phyloP scores from a whole-genome alignment of 2,797 vertebrate genomes.

The Vireo griseus region DNA sequence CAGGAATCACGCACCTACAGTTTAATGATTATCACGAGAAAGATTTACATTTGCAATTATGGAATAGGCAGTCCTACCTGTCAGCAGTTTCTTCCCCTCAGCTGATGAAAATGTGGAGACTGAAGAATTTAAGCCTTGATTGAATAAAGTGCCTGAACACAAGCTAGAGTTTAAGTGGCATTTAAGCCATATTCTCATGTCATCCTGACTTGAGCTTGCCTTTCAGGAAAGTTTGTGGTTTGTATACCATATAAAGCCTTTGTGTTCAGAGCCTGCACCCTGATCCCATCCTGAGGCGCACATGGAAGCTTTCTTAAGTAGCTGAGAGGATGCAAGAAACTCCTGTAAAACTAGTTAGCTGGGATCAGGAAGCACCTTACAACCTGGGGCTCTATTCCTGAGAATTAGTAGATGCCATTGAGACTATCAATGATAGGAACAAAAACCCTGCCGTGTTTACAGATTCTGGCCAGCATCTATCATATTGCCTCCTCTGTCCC shows the following conservation, averaged over 20 bases:
- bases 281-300: neutral
- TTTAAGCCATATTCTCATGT: neutral
- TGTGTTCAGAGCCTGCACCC: neutral
- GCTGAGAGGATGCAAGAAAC: neutral
- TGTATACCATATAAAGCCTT: neutral
- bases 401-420: neutral
- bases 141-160: neutral
- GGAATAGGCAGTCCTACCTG: neutral
- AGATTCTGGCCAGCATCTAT: neutral
- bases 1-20: neutral
- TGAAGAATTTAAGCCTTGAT: neutral
- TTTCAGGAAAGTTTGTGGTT: neutral
- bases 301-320: neutral
- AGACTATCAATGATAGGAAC: neutral
- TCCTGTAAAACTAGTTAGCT: slow-evolving; percentile 22
- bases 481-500: neutral
- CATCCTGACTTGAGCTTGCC: neutral
- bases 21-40: neutral
- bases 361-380: neutral
- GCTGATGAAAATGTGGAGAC: neutral
- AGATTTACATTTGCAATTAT: neutral
- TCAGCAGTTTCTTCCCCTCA: neutral
- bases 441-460: neutral
- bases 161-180: neutral
- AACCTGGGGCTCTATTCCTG: neutral